These are phyloP conservation scores for Notothenia rossii DNA, from an alignment of 2,113 vertebrate species.

Conservation along the genomic window DNA sequence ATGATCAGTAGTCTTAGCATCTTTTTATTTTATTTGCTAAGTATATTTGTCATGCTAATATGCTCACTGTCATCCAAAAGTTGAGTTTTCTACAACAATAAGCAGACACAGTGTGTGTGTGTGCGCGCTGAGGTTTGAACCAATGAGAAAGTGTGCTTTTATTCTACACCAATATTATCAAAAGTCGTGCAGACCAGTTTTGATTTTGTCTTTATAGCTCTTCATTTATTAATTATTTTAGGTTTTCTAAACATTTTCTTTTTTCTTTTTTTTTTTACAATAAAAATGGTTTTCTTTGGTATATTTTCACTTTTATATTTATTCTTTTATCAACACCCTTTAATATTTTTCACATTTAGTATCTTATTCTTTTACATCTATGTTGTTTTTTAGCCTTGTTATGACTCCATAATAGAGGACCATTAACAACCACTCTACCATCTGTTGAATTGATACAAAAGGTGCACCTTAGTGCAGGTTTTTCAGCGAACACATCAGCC, in stretches of 20 bases:
- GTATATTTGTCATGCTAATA: constrained; percentile 1
- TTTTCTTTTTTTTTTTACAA: too few relatives aligned
- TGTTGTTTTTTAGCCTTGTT: too few relatives aligned
- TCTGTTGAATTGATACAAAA: constrained; percentile 13
- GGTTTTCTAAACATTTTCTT: too few relatives aligned
- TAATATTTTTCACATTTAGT: too few relatives aligned
- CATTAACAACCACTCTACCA: constrained; percentile 19
- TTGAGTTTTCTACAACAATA: constrained; percentile 12
- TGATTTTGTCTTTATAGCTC: too few relatives aligned
- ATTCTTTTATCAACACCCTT: too few relatives aligned
- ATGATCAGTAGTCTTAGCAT: neutral
- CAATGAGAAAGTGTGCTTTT: neutral
- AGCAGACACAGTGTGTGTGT: neutral
- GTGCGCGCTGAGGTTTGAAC: neutral
- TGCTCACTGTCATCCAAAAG: neutral
- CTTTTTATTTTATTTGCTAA: too few relatives aligned
- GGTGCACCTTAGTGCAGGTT: constrained; percentile 4
- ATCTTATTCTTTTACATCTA: too few relatives aligned
- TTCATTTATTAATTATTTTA: too few relatives aligned
- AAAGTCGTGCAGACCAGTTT: neutral
- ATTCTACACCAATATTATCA: neutral
- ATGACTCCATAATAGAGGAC: neutral
- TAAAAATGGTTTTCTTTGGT: too few relatives aligned
- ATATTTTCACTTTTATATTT: too few relatives aligned
- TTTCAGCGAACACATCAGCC: constrained; percentile 26